Evolutionary conservation across 1,140 invertebrate species (phyloP).

Genomic region (Fopius arisanus): DNA sequence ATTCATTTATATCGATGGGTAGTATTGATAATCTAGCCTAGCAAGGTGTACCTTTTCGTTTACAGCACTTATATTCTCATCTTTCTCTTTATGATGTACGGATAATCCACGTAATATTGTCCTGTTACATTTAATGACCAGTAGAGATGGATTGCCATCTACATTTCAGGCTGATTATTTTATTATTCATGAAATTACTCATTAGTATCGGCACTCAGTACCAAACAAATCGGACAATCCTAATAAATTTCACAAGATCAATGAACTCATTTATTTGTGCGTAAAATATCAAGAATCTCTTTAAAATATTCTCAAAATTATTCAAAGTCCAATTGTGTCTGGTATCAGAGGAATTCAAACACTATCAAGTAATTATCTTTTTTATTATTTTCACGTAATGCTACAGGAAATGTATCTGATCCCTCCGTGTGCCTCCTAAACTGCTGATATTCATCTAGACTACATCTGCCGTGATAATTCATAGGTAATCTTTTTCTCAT

Average conservation of each 20-base stretch:
- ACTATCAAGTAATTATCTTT: background rate
- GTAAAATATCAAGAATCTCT: background rate
- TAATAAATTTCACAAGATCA: background rate
- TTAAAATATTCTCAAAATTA: background rate
- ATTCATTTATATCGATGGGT: background rate
- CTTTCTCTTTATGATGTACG: constrained; percentile 32
- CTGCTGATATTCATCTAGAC: background rate
- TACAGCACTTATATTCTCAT: constrained; percentile 34
- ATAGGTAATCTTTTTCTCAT: background rate
- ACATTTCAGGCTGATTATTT: constrained; percentile 7
- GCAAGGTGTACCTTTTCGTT: constrained; percentile 5
- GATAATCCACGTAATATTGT: constrained; percentile 52
- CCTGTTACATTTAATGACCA: constrained; percentile 50
- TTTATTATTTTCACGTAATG: too few relatives aligned
- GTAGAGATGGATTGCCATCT: constrained; percentile 40
- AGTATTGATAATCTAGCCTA: constrained; percentile 19
- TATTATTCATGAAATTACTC: constrained; percentile 13
- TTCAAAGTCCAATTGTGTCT: background rate
- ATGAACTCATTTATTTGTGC: background rate
- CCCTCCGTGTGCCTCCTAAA: constrained; percentile 1
- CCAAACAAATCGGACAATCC: background rate
- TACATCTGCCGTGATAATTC: background rate
- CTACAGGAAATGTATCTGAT: constrained; percentile 14
- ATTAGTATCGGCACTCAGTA: background rate
- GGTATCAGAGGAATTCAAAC: background rate